Evolutionary conservation across 1,140 invertebrate species (phyloP).

Genomic region (Diachasma alloeum): DNA sequence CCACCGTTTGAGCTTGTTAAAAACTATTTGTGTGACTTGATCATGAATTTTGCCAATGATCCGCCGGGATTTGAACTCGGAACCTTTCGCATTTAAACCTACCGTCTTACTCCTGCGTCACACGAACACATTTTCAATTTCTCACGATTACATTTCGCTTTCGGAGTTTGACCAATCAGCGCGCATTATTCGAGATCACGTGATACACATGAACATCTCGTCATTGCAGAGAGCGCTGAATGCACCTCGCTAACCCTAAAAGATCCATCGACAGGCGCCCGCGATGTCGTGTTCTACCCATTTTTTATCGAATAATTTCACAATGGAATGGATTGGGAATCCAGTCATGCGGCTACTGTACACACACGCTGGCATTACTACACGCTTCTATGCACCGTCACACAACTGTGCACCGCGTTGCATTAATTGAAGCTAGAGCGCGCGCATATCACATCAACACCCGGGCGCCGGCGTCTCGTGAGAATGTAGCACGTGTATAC

Average conservation of each 20-base stretch:
- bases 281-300: background rate
- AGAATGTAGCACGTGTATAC: conserved; percentile 55
- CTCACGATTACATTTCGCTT: no score
- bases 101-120: no score
- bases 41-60: no score
- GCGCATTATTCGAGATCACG: no score
- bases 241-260: background rate
- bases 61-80: no score
- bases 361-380: conserved; percentile 51
- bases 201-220: no score
- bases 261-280: background rate
- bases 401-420: conserved; percentile 59
- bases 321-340: conserved; percentile 49
- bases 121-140: no score
- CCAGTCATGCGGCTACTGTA: conserved; percentile 38
- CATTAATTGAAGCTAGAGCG: conserved; percentile 56
- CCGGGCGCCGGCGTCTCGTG: conserved; percentile 47
- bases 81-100: no score
- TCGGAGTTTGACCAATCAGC: no score
- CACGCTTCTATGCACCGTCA: conserved; percentile 50
- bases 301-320: background rate
- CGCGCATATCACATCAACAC: conserved; percentile 48
- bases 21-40: no score
- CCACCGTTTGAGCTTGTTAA: no score
- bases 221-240: no score